These are phyloP conservation scores for Apoderus coryli DNA, from an alignment of 2,888 invertebrate species.

Conservation along the genomic window DNA sequence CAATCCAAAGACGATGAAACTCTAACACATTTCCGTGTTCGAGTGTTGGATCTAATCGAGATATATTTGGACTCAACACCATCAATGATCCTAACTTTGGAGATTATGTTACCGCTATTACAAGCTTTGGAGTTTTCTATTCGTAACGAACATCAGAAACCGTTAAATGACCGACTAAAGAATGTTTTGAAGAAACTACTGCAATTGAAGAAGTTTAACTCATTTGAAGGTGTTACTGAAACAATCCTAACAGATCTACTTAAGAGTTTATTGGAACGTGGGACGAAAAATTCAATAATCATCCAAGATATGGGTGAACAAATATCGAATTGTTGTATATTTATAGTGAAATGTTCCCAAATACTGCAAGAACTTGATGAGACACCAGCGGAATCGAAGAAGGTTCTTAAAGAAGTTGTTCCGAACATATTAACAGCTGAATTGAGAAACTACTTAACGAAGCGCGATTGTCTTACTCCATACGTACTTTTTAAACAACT, in stretches of 20 bases:
- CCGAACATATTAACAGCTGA: conserved; percentile 38
- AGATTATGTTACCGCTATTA: conserved; percentile 53
- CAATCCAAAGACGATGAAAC: conserved; percentile 48
- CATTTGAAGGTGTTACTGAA: conserved; percentile 39
- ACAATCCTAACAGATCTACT: conserved; percentile 40
- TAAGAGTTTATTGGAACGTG: conserved; percentile 45
- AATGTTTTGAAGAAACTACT: conserved; percentile 46
- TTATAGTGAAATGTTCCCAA: conserved; percentile 47
- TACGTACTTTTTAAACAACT: conserved; percentile 49
- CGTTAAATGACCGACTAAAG: conserved; percentile 47
- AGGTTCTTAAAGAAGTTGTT: conserved; percentile 30
- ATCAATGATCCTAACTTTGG: conserved; percentile 49
- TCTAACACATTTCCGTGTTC: conserved; percentile 55
- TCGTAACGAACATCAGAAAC: conserved; percentile 50
- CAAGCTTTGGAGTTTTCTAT: conserved; percentile 55
- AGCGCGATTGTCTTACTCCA: conserved; percentile 48
- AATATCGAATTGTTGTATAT: conserved; percentile 46
- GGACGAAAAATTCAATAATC: conserved; percentile 44
- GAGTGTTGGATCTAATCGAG: conserved; percentile 61
- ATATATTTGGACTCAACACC: conserved; percentile 57
- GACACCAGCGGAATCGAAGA: conserved; percentile 29
- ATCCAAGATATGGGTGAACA: conserved; percentile 52
- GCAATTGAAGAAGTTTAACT: conserved; percentile 43
- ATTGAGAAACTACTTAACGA: conserved; percentile 44
- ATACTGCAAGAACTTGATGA: conserved; percentile 32